Evolutionary conservation across 2,888 invertebrate genomes (phyloP), one percentile per base, ranked within the genome.

Genomic region (Cordilura impudica): DNA sequence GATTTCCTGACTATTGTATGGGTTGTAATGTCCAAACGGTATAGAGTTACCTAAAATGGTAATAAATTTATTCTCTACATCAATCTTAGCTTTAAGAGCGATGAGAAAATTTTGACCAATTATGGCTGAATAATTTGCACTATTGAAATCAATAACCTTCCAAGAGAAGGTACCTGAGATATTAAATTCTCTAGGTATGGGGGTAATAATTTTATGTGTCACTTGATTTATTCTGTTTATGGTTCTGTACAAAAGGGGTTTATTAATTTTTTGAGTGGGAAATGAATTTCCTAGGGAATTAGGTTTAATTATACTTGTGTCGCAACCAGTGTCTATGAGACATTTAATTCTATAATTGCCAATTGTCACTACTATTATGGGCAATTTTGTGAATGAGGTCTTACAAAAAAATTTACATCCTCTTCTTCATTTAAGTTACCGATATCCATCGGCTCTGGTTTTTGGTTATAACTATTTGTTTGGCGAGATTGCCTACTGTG

Each of bases 171-270:
- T 80, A 18, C 72, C 75, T 63, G 58, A 58, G 39, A 54, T 45
- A 53, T 76, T 76, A 47, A 78, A 78, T 78, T 78, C 72, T 56
- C 35, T 67, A 75, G 78, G 81, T 65, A 70, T 74, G 35, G 54
- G 53, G 4, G 70, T 77, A 35, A n/a, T 60, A 53, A 81, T 66
- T 67, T 67, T 78, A 21, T 67, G 39, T 19, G 58, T 54, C 16
- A 75, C 71, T 71, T 78, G 70, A n/a, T n/a, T n/a, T n/a, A n/a
- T n/a, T n/a, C n/a, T n/a, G n/a, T n/a, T n/a, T n/a, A n/a, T n/a
- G n/a, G 78, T 67, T 23, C 66, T 58, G 58, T 75, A 78, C 53
- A 53, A 60, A 26, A 75, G 53, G 8, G 54, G 72, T 53, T 12
- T 63, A 45, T 39, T 7, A 18, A 63, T 61, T 43, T 72, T 63